These are phyloP conservation scores for Cryptoprocta ferox DNA, from an alignment of 2,797 vertebrate genomes.

Conservation along the genomic window DNA sequence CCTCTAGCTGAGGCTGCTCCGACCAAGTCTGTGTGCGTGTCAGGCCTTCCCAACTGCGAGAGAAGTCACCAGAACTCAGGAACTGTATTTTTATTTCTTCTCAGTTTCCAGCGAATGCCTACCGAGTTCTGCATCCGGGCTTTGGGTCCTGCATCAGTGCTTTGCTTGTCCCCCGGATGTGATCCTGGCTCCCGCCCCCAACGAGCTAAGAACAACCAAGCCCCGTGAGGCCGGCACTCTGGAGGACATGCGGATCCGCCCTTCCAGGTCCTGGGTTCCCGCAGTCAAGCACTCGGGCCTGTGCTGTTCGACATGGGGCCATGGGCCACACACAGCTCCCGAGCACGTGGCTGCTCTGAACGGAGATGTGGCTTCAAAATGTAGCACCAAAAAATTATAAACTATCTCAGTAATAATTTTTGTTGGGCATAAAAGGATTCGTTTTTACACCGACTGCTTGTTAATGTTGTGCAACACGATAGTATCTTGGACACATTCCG, in stretches of 20 bases:
- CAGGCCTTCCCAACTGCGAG: background rate
- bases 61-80: background rate
- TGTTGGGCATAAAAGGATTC: background rate
- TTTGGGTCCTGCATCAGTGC: background rate
- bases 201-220: background rate
- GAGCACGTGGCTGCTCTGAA: background rate
- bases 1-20: background rate
- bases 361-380: background rate
- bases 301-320: background rate
- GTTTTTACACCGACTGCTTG: background rate
- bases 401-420: background rate
- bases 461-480: background rate
- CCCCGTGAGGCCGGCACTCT: background rate
- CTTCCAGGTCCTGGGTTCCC: background rate
- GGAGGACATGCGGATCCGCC: background rate
- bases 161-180: background rate
- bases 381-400: background rate
- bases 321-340: background rate
- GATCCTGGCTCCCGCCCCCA: background rate
- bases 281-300: background rate
- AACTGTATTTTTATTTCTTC: background rate
- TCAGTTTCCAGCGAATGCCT: background rate
- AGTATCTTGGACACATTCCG: background rate
- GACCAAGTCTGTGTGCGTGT: background rate
- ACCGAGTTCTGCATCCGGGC: background rate